Conservation (phyloP, 2,113 vertebrate species). For the Tachycineta bicolor region DNA sequence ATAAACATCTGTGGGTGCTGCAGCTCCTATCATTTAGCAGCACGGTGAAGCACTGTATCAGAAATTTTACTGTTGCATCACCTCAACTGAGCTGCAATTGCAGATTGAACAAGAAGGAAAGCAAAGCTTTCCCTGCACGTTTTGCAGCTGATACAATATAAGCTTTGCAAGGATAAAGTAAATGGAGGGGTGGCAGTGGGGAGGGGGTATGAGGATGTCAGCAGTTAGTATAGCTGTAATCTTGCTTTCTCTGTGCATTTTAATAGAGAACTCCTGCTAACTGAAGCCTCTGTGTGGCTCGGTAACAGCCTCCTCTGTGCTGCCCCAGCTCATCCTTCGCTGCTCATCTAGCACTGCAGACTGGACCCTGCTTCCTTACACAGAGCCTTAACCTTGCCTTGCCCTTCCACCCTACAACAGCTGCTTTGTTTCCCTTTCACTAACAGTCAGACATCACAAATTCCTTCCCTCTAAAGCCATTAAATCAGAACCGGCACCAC, state of each 20-base stretch:
- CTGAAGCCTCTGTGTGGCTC: background rate
- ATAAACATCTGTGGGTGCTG: background rate
- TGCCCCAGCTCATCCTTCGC: background rate
- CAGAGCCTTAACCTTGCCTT: constrained; percentile 26
- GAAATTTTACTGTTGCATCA: background rate
- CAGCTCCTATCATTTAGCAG: background rate
- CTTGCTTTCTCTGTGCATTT: background rate
- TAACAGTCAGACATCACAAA: constrained; percentile 8
- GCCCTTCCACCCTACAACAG: constrained; percentile 10
- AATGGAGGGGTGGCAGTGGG: background rate
- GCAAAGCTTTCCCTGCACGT: background rate
- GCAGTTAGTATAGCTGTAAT: background rate
- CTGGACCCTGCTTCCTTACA: background rate
- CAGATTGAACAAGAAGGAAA: background rate
- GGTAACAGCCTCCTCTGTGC: background rate
- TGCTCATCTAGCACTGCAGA: background rate
- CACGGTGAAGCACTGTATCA: background rate
- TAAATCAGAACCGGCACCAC: constrained; percentile 24
- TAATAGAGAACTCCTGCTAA: background rate
- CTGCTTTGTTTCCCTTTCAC: background rate
- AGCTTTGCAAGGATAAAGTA: background rate
- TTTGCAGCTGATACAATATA: background rate
- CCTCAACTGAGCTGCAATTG: background rate
- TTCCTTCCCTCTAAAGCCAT: constrained; percentile 7
- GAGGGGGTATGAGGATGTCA: background rate